These are phyloP conservation scores for Cirrhinus molitorella DNA, from an alignment of 2,797 vertebrate genomes.

Conservation along the genomic window DNA sequence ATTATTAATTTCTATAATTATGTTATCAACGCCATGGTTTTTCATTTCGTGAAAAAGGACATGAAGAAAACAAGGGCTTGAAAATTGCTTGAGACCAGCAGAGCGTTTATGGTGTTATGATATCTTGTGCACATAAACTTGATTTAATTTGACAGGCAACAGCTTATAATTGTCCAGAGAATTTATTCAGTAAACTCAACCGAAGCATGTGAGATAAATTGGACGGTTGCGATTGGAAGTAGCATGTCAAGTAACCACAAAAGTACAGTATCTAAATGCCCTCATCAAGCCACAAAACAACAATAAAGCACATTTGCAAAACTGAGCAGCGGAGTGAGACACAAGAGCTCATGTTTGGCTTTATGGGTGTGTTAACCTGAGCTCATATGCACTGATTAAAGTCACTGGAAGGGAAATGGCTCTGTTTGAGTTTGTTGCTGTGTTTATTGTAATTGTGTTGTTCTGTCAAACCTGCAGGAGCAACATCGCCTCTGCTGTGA, in stretches of 20 bases:
- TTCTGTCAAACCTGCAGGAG: neutral
- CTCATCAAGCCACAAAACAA: neutral
- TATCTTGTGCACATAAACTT: neutral
- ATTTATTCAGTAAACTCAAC: neutral
- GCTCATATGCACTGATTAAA: slow-evolving; percentile 22
- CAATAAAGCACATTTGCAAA: neutral
- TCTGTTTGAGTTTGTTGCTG: slow-evolving; percentile 4
- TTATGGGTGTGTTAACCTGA: slow-evolving; percentile 36
- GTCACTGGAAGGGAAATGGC: slow-evolving; percentile 21
- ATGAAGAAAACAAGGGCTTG: neutral
- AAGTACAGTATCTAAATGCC: neutral
- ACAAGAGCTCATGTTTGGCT: slow-evolving; percentile 10
- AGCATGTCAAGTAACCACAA: neutral
- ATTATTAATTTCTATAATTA: neutral
- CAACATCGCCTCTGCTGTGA: neutral
- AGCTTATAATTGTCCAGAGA: neutral
- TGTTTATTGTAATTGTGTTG: neutral
- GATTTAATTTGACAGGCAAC: neutral
- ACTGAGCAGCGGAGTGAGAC: neutral
- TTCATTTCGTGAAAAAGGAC: neutral
- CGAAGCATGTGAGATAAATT: neutral
- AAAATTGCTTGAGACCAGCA: neutral
- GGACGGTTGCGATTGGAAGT: neutral
- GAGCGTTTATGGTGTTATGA: neutral
- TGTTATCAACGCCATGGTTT: neutral